These are phyloP conservation scores for Drosophila emarginata DNA, from an alignment of 2,888 invertebrate species.

Conservation along the genomic window DNA sequence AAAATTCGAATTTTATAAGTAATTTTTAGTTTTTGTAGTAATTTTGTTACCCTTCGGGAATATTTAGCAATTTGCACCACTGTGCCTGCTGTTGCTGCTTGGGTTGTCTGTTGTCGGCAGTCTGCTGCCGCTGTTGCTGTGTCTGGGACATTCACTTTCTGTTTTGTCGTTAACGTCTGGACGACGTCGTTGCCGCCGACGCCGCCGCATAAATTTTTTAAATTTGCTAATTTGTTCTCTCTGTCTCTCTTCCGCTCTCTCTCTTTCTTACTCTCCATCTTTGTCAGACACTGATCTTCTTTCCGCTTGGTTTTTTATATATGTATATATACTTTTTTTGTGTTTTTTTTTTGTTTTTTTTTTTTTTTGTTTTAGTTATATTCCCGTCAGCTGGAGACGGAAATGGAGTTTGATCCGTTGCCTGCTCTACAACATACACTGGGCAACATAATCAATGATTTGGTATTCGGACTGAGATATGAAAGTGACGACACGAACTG, in stretches of 20 bases:
- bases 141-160: constrained; percentile 58
- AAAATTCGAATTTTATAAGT: too few relatives aligned
- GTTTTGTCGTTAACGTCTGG: constrained; percentile 58
- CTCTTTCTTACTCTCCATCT: constrained; percentile 18
- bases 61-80: not conserved
- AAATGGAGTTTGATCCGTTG: constrained; percentile 74
- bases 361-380: constrained; percentile 13
- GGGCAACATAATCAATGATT: constrained; percentile 89
- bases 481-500: constrained; percentile 88
- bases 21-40: too few relatives aligned
- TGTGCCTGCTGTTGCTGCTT: constrained; percentile 1
- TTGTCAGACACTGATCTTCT: not conserved
- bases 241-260: constrained; percentile 14
- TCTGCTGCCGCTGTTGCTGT: not conserved
- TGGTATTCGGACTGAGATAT: constrained; percentile 90
- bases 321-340: constrained; percentile 3
- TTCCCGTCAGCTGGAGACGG: constrained; percentile 55
- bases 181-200: constrained; percentile 15
- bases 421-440: constrained; percentile 85
- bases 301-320: constrained; percentile 3
- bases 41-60: too few relatives aligned
- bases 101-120: not conserved
- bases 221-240: constrained; percentile 53
- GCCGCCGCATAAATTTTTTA: constrained; percentile 50
- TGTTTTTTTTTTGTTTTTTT: constrained; percentile 24